A percentile compares a stretch with the other conserved stretches of the same genome.
These are phyloP conservation scores for Acrocyrtus sp. DNA, from an alignment of 2,888 invertebrate genomes.

Conservation along the genomic window DNA sequence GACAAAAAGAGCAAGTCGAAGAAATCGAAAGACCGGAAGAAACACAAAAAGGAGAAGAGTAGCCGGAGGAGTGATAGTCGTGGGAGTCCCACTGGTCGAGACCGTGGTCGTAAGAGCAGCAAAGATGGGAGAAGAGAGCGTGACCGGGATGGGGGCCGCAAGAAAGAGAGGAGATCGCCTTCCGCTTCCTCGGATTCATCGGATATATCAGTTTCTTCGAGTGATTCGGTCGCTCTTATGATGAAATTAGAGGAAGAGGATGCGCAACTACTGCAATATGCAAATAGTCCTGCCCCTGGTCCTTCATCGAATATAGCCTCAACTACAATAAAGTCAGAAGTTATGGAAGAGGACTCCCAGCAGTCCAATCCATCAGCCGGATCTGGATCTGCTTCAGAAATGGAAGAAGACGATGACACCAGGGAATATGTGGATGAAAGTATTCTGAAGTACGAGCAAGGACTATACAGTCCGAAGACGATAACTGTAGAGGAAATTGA, in stretches of 20 bases:
- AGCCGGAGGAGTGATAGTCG: too few species aligned
- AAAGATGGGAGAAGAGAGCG: background rate
- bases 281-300: constrained; percentile 16
- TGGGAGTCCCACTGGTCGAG: too few species aligned
- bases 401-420: constrained; percentile 66
- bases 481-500: constrained; percentile 75
- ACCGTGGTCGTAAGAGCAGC: too few species aligned
- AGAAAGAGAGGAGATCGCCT: too few species aligned
- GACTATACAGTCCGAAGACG: constrained; percentile 85
- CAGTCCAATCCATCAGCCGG: constrained; percentile 19
- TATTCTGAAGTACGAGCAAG: constrained; percentile 78
- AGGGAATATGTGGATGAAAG: constrained; percentile 71
- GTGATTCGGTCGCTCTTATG: constrained; percentile 74
- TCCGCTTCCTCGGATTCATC: constrained; percentile 50
- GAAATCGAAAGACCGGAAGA: constrained; percentile 40
- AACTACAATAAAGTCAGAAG: constrained; percentile 14
- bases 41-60: constrained; percentile 33
- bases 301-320: constrained; percentile 17
- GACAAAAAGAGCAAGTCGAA: constrained; percentile 31
- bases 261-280: constrained; percentile 9
- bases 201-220: constrained; percentile 69
- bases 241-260: constrained; percentile 79
- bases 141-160: too few species aligned
- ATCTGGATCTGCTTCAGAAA: constrained; percentile 33
- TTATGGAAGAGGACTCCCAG: constrained; percentile 38